phyloP scores from a whole-genome alignment of 2,113 vertebrate genomes.

The Pomatorhinus ruficollis region DNA sequence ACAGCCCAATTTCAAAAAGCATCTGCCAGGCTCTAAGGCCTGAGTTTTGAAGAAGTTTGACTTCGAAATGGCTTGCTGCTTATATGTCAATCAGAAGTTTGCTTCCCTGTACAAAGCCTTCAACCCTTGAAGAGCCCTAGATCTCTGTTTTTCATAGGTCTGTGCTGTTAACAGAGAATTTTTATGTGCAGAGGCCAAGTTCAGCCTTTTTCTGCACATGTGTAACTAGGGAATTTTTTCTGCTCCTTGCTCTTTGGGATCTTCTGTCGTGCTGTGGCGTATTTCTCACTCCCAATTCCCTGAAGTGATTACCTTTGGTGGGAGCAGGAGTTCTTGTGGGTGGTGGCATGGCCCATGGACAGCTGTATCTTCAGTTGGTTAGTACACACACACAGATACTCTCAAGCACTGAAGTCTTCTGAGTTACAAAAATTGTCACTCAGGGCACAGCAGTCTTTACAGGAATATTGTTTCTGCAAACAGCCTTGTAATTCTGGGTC shows the following conservation, averaged over 20 bases:
- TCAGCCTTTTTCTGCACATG: not conserved
- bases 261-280: rapidly evolving
- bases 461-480: not conserved
- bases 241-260: not conserved
- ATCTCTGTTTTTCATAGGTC: not conserved
- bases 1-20: not conserved
- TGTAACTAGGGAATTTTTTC: not conserved
- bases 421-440: not conserved
- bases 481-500: not conserved
- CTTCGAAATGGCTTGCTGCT: not conserved
- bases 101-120: not conserved
- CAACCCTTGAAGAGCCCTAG: not conserved
- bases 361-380: not conserved
- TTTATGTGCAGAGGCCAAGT: not conserved
- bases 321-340: not conserved
- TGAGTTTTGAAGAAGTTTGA: not conserved
- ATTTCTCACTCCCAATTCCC: not conserved
- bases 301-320: not conserved
- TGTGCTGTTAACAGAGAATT: not conserved
- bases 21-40: not conserved
- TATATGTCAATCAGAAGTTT: not conserved
- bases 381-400: not conserved
- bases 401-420: not conserved
- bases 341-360: not conserved
- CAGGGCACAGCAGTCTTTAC: not conserved